A percentile compares a stretch with the other conserved stretches of the same genome.
Evolutionary conservation across 2,888 invertebrate genomes (phyloP).

Genomic region (Cataglyphis albicans): DNA sequence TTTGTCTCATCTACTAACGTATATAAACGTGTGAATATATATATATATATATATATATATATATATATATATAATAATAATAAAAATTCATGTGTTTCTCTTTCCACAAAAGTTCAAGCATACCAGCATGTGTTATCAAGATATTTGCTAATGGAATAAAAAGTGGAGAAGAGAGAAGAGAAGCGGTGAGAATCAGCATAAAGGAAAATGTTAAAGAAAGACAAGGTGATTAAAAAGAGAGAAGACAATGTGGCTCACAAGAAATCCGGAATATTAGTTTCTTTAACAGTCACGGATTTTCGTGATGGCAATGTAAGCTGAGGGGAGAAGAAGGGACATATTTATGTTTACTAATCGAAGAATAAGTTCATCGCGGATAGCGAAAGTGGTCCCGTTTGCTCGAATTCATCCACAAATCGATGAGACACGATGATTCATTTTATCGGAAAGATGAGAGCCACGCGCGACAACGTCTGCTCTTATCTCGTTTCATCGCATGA

Average conservation of each 20-base stretch:
- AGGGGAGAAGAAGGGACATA: constrained; percentile 31
- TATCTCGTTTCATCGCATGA: not conserved
- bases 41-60: constrained; percentile 62
- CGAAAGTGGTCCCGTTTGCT: constrained; percentile 73
- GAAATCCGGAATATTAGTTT: constrained; percentile 59
- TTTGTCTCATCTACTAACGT: constrained; percentile 70
- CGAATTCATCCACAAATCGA: not conserved
- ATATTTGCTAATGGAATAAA: constrained; percentile 78
- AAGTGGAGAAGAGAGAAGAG: constrained; percentile 75
- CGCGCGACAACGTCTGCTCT: not conserved
- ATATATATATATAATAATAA: constrained; percentile 66
- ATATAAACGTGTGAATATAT: constrained; percentile 59
- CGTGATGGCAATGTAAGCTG: constrained; percentile 13
- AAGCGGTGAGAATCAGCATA: constrained; percentile 83
- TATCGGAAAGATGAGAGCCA: not conserved
- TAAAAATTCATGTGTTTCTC: constrained; percentile 73
- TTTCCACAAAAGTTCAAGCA: constrained; percentile 80
- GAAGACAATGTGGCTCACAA: constrained; percentile 47
- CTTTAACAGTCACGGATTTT: constrained; percentile 70
- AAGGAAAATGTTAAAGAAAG: constrained; percentile 77
- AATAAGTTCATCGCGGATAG: constrained; percentile 79
- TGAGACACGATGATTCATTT: not conserved
- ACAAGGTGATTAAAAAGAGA: constrained; percentile 53
- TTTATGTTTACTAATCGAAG: constrained; percentile 77
- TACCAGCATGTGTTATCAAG: constrained; percentile 82